Percentiles rank a stretch among this genome's conserved stretches.
These are phyloP conservation scores for Limnodromus scolopaceus DNA, from an alignment of 2,797 vertebrate genomes.

Conservation along the genomic window DNA sequence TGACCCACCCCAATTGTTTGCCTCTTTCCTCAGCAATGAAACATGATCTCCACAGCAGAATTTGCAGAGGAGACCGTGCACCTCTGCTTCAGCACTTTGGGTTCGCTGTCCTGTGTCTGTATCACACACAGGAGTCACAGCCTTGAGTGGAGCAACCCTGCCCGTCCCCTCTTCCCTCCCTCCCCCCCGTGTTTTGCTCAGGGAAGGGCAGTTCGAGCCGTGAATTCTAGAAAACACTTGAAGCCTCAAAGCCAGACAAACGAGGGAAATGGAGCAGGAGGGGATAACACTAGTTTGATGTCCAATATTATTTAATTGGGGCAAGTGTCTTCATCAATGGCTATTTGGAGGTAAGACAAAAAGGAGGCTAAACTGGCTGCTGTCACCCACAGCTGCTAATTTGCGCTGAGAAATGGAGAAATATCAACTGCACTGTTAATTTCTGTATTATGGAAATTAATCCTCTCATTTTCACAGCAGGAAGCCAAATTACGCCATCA, in stretches of 20 bases:
- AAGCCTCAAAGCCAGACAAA: neutral
- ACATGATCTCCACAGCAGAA: neutral
- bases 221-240: neutral
- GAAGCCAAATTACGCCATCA: conserved; percentile 34
- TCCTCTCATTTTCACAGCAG: conserved; percentile 43
- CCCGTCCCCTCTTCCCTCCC: fast-evolving
- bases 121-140: neutral
- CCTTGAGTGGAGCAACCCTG: neutral
- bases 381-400: neutral
- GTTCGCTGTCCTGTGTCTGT: neutral
- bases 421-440: neutral
- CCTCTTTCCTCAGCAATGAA: neutral
- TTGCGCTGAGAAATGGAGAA: neutral
- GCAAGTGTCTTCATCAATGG: neutral
- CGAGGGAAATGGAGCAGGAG: neutral
- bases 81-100: neutral
- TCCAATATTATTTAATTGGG: neutral
- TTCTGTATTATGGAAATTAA: conserved; percentile 44
- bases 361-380: neutral
- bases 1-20: neutral
- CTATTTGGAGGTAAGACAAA: neutral
- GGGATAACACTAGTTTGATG: neutral
- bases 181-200: neutral
- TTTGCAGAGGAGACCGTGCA: fast-evolving
- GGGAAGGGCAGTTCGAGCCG: neutral